phyloP scores from a whole-genome alignment of 2,797 vertebrate genomes.

The Oceanodroma leucorhoa region DNA sequence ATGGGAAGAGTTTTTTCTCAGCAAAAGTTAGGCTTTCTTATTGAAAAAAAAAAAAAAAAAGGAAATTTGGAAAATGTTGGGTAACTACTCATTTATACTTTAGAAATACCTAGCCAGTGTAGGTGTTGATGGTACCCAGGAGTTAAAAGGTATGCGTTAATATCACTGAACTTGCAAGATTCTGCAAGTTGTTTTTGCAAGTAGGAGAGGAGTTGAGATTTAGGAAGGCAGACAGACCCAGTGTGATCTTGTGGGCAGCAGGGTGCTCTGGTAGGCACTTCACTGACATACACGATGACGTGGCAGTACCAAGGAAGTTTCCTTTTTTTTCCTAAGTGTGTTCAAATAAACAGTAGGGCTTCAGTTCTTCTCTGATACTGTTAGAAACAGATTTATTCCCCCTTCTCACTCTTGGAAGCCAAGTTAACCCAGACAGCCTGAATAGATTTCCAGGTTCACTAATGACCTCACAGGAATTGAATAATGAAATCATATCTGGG shows the following conservation, averaged over 20 bases:
- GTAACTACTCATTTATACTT: not conserved
- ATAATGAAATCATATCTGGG: slow-evolving; percentile 57
- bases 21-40: not conserved
- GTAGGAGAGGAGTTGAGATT: not conserved
- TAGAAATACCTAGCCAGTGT: not conserved
- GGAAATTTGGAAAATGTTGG: not conserved
- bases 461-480: slow-evolving; percentile 60
- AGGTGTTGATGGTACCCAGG: slow-evolving; percentile 9
- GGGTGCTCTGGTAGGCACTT: not conserved
- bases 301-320: not conserved
- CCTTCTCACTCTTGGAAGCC: not conserved
- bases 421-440: slow-evolving; percentile 30
- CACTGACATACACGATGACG: fast-evolving
- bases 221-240: not conserved
- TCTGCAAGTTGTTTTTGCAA: not conserved
- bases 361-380: not conserved
- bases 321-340: not conserved
- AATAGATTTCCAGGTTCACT: slow-evolving; percentile 50
- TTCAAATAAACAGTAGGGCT: not conserved
- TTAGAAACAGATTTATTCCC: not conserved
- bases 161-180: not conserved
- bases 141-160: not conserved
- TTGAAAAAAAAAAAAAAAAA: not conserved
- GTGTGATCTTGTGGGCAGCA: fast-evolving
- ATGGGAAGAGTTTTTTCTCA: not conserved